Percentiles rank a stretch among this genome's conserved stretches.
Evolutionary conservation across 2,113 vertebrate species (phyloP).

Genomic region (Loxodonta africana): DNA sequence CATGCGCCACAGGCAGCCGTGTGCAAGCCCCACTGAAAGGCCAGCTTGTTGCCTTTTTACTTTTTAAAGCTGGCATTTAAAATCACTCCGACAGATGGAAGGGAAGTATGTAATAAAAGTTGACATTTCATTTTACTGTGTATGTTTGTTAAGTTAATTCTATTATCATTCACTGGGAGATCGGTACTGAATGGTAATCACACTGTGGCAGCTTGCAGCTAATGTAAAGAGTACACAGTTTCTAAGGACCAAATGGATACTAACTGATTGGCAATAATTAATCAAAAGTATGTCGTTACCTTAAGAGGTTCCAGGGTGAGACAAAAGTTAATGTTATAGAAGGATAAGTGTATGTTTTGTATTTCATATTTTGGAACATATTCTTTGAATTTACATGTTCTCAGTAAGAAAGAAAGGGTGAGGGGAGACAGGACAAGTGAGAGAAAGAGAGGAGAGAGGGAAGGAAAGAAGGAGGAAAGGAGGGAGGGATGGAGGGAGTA

Average conservation of each 20-base stretch:
- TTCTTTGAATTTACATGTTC: neutral
- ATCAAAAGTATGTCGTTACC: slow-evolving; percentile 60
- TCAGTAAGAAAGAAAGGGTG: neutral
- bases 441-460: neutral
- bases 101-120: slow-evolving; percentile 88
- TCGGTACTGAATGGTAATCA: slow-evolving; percentile 64
- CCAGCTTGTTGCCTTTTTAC: slow-evolving; percentile 70
- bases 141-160: slow-evolving; percentile 86
- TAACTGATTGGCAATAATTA: slow-evolving; percentile 69
- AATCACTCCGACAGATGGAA: slow-evolving; percentile 87
- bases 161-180: slow-evolving; percentile 81
- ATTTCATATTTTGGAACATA: neutral
- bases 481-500: fast-evolving
- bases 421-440: too few relatives aligned
- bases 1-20: slow-evolving; percentile 3
- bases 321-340: slow-evolving; percentile 9
- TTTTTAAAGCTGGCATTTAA: slow-evolving; percentile 87
- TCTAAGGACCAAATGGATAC: slow-evolving; percentile 72
- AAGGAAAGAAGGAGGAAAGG: too few relatives aligned
- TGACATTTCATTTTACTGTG: slow-evolving; percentile 89
- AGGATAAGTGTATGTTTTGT: neutral
- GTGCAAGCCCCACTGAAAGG: slow-evolving; percentile 71
- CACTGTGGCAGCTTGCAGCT: slow-evolving; percentile 50
- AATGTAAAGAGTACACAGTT: slow-evolving; percentile 54
- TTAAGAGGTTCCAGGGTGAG: neutral